Evolutionary conservation across 2,888 invertebrate genomes (phyloP).

Genomic region (Cantharis lateralis): DNA sequence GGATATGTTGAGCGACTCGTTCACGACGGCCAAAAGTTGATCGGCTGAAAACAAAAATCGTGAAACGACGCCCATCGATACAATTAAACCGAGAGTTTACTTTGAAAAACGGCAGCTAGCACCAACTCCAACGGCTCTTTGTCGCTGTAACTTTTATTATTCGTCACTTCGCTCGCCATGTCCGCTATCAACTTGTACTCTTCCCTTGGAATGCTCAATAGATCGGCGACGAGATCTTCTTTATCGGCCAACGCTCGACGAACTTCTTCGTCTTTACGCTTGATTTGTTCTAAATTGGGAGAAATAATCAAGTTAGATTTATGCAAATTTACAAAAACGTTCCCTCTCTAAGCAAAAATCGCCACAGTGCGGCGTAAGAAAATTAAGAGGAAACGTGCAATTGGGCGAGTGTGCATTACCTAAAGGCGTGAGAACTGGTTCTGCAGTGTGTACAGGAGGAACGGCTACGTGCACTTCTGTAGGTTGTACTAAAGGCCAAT

Average conservation of each 20-base stretch:
- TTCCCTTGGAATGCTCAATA: slow-evolving; percentile 74
- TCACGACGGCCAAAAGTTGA: slow-evolving; percentile 61
- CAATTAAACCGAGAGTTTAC: slow-evolving; percentile 48
- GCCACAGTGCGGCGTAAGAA: not conserved
- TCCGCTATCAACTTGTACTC: slow-evolving; percentile 72
- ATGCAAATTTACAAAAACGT: not conserved
- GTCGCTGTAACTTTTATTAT: slow-evolving; percentile 52
- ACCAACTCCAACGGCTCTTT: slow-evolving; percentile 71
- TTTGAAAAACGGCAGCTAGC: slow-evolving; percentile 72
- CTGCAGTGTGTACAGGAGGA: slow-evolving; percentile 74
- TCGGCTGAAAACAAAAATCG: slow-evolving; percentile 54
- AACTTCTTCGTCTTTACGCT: slow-evolving; percentile 73
- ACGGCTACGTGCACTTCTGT: slow-evolving; percentile 75
- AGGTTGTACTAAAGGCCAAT: slow-evolving; percentile 68
- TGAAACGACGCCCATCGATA: not conserved
- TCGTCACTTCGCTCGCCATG: slow-evolving; percentile 65
- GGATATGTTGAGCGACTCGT: slow-evolving; percentile 61
- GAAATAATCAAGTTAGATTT: not conserved
- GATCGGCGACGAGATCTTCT: slow-evolving; percentile 74
- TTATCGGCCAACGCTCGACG: slow-evolving; percentile 73
- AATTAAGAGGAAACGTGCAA: not conserved
- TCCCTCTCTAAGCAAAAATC: not conserved
- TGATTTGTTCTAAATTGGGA: slow-evolving; percentile 65
- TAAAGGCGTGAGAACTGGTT: slow-evolving; percentile 77
- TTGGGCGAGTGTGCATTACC: slow-evolving; percentile 56